Conservation (phyloP, 2,888 invertebrate genomes). For the Dendrolimus houi region DNA sequence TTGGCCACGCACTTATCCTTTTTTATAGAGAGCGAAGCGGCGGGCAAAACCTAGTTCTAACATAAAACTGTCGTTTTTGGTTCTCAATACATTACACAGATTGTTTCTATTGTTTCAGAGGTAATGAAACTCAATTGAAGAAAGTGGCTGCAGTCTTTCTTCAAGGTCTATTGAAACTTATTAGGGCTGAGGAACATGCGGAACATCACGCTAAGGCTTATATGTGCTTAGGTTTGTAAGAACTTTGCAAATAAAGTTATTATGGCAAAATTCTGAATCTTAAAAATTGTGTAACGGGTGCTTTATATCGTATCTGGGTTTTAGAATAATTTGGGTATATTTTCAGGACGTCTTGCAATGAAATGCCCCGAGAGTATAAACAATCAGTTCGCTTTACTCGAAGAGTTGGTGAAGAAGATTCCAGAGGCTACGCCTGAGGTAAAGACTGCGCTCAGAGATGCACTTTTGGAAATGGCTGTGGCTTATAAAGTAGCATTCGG, state of each 20-base stretch:
- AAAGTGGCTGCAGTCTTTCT: slow-evolving; percentile 84
- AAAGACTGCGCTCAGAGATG: slow-evolving; percentile 81
- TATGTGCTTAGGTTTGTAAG: slow-evolving; percentile 80
- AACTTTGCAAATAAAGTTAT: slow-evolving; percentile 8
- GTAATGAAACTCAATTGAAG: slow-evolving; percentile 75
- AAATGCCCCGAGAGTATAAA: slow-evolving; percentile 55
- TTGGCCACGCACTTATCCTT: no score
- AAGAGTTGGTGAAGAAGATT: slow-evolving; percentile 66
- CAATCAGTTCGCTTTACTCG: slow-evolving; percentile 55
- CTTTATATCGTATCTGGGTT: no score
- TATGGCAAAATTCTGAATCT: no score
- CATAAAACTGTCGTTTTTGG: no score
- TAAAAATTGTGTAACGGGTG: no score
- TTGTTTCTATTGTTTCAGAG: slow-evolving; percentile 49
- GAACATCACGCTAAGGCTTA: slow-evolving; percentile 83
- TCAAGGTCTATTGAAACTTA: slow-evolving; percentile 83
- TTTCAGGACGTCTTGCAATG: slow-evolving; percentile 53
- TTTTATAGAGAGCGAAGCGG: no score
- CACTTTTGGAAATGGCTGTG: slow-evolving; percentile 80
- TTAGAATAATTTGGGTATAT: not conserved
- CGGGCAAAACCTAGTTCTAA: no score
- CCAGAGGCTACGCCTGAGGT: slow-evolving; percentile 71
- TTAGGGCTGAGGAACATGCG: slow-evolving; percentile 78
- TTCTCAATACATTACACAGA: no score
- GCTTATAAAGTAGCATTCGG: slow-evolving; percentile 72